phyloP scores from a whole-genome alignment of 1,140 invertebrate species.

The Platorchestia sp. region DNA sequence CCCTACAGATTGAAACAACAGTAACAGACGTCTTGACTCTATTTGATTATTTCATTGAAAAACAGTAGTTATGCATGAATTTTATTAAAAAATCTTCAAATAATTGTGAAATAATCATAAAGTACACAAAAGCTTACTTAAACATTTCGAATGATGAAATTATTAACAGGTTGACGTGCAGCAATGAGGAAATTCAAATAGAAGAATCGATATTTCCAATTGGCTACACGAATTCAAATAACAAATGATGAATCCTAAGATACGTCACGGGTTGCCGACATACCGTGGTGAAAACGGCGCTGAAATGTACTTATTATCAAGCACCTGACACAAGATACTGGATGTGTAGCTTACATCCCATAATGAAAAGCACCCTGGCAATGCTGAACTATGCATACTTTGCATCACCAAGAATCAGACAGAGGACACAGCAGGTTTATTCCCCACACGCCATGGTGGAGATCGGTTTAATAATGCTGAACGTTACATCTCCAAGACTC shows the following conservation, averaged over 20 bases:
- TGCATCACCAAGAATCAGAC: not conserved
- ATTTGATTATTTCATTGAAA: too few relatives aligned
- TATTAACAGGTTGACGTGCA: too few relatives aligned
- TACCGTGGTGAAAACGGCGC: not conserved
- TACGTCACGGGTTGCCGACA: not conserved
- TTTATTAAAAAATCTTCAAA: too few relatives aligned
- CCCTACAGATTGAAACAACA: too few relatives aligned
- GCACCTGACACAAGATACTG: not conserved
- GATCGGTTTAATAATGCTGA: not conserved
- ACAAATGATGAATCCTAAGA: not conserved
- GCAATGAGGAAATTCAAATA: too few relatives aligned
- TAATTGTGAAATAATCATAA: too few relatives aligned
- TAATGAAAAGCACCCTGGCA: not conserved
- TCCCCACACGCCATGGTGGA: not conserved
- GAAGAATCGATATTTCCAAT: too few relatives aligned
- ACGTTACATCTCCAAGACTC: not conserved
- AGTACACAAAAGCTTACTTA: too few relatives aligned
- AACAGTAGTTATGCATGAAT: too few relatives aligned
- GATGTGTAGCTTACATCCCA: not conserved
- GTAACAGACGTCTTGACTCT: too few relatives aligned
- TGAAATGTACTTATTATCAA: not conserved
- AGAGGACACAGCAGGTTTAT: not conserved
- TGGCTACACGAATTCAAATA: too few relatives aligned
- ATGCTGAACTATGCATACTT: not conserved
- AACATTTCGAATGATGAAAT: too few relatives aligned